These are phyloP conservation scores for Triplophysa dalaica DNA, from an alignment of 2,113 vertebrate species.

Conservation along the genomic window DNA sequence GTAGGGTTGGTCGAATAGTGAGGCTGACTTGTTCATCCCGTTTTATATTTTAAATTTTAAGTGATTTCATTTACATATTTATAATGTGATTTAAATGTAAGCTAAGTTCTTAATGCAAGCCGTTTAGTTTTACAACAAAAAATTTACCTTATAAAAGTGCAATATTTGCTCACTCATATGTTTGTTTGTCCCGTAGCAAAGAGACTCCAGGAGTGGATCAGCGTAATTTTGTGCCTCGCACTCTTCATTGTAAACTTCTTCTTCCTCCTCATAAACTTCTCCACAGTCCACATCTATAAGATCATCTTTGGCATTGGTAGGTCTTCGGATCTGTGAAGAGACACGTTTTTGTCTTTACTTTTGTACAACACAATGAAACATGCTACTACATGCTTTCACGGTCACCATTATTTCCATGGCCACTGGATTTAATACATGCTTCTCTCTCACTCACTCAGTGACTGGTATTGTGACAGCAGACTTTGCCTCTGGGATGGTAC, in stretches of 20 bases:
- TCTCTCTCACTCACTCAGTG: slow-evolving; percentile 52
- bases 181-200: slow-evolving; percentile 59
- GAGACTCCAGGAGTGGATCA: slow-evolving; percentile 68
- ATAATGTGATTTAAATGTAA: no score
- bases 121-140: not conserved
- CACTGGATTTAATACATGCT: not conserved
- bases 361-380: not conserved
- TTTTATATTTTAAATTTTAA: no score
- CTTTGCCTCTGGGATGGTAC: slow-evolving; percentile 80
- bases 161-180: not conserved
- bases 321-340: not conserved
- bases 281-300: slow-evolving; percentile 66
- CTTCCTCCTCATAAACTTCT: slow-evolving; percentile 71
- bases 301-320: slow-evolving; percentile 68
- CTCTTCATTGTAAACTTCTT: slow-evolving; percentile 70
- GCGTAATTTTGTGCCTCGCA: slow-evolving; percentile 69
- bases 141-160: not conserved
- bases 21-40: no score
- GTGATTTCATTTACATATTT: no score
- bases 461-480: slow-evolving; percentile 81
- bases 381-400: not conserved
- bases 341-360: no score
- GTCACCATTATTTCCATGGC: not conserved
- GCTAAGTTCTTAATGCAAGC: not conserved
- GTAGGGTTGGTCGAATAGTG: no score